Percentiles rank a stretch among this genome's conserved stretches.
Evolutionary conservation across 2,888 invertebrate genomes (phyloP).

Genomic region (Eubasilissa splendida): DNA sequence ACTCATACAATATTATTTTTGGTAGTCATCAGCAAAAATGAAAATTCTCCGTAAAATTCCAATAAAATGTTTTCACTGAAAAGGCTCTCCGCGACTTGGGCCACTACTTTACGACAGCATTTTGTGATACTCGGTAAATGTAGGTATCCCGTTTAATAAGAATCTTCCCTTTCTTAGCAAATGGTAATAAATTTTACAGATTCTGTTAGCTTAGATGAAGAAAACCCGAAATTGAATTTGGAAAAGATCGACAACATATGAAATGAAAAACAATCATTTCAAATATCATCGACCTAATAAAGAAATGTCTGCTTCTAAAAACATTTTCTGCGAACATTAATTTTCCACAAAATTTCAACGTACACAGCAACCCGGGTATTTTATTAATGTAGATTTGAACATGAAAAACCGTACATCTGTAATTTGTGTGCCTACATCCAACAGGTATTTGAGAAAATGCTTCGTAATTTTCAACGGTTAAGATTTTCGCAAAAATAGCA

Average conservation of each 20-base stretch:
- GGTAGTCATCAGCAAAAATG: too few species aligned
- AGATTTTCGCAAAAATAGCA: too few species aligned
- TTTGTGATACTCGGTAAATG: constrained; percentile 8
- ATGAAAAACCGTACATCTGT: too few species aligned
- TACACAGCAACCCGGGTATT: too few species aligned
- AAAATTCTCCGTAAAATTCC: not conserved
- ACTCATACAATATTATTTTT: too few species aligned
- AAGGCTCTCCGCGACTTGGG: not conserved
- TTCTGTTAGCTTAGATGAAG: not conserved
- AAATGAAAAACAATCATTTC: constrained; percentile 33
- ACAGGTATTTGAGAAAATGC: too few species aligned
- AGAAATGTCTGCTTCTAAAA: not conserved
- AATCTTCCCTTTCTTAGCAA: not conserved
- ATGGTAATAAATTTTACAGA: not conserved
- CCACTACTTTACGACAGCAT: not conserved
- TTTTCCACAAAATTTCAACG: too few species aligned
- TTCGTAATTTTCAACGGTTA: too few species aligned
- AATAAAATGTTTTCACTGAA: not conserved
- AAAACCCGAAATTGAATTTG: constrained; percentile 45
- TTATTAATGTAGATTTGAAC: too few species aligned
- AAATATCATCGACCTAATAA: constrained; percentile 13
- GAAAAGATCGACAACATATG: constrained; percentile 41
- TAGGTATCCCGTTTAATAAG: not conserved
- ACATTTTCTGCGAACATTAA: not conserved
- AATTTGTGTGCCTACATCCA: too few species aligned